phyloP scores from a whole-genome alignment of 2,888 invertebrate genomes.

The Epinotia nisella region DNA sequence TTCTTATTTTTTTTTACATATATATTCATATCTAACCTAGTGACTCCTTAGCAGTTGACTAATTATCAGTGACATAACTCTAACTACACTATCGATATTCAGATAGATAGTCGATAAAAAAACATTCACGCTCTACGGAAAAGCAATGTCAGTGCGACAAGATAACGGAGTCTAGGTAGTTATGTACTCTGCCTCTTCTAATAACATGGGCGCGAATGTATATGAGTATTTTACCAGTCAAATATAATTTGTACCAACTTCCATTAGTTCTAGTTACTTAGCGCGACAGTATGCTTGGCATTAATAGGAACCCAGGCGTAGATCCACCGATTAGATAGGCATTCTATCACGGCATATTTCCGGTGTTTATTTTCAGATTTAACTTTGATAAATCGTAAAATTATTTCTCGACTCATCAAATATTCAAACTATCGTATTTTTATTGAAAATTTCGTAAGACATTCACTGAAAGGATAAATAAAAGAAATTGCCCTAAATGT shows the following conservation, averaged over 20 bases:
- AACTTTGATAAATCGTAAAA: constrained; percentile 5
- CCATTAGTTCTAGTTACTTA: constrained; percentile 35
- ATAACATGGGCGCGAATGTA: neutral
- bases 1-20: no score
- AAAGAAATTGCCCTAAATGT: neutral
- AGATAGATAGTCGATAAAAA: no score
- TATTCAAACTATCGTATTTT: neutral
- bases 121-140: no score
- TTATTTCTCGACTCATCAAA: neutral
- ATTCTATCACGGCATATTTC: constrained; percentile 40
- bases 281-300: constrained; percentile 9
- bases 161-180: no score
- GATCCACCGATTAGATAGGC: constrained; percentile 33
- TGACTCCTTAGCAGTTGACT: no score
- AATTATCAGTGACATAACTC: no score
- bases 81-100: no score
- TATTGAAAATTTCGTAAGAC: no score
- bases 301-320: constrained; percentile 30
- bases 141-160: no score
- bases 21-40: no score
- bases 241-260: neutral
- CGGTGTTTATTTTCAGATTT: constrained; percentile 29
- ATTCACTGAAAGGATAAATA: no score
- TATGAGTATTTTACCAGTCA: neutral
- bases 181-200: no score